Base-by-base conservation (phyloP, 2,888 invertebrate species). In the Drosophila yooni region DNA sequence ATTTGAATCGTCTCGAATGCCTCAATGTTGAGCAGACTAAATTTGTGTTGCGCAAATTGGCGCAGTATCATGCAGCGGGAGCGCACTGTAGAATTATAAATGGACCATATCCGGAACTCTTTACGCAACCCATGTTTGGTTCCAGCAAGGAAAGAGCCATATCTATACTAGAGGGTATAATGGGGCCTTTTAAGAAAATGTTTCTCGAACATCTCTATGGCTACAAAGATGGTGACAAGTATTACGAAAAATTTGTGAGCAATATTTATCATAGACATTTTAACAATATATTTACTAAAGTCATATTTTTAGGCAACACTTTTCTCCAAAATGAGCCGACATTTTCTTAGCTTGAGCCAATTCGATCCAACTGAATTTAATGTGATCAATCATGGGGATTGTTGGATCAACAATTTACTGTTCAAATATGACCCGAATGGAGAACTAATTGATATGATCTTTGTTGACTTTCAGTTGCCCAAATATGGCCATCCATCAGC, bases 31-130 rank as follows among this genome's bases (percentile, higher is more conserved):
- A 87, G 3, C 91, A 93, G 25, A 84, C 92, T 25, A 76, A 90
- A 51, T 59, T 84, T 5, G 91, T 87, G 1, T 76, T 93, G 0
- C 74, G 74, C 18, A 92, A 92, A 61, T 54, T 93, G 54, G 92
- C 93, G 1, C 85, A 92, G 65, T 92, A 92, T 58, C 93, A 93
- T 86, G 93, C 93, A 0, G 92, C 91, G 1, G 89, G 91, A 2
- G 93, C 92, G 5, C 81, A 83, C 46, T 80, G 82, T 15, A 76
- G 77, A 10, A 76, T 58, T 15, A 73, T 76, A 0, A 70, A 81
- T 50, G 92, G 92, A n/a, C 78, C 76, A 5, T 91, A 82, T 59
- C 61, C 76, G 0, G 76, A 74, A n/a, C 50, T 66, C 1, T 43
- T 80, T 66, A 50, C 79, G 3, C 79, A 79, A 48, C 53, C 73